Evolutionary conservation across 2,113 vertebrate genomes (phyloP).

Genomic region (Hemiprocne comata): DNA sequence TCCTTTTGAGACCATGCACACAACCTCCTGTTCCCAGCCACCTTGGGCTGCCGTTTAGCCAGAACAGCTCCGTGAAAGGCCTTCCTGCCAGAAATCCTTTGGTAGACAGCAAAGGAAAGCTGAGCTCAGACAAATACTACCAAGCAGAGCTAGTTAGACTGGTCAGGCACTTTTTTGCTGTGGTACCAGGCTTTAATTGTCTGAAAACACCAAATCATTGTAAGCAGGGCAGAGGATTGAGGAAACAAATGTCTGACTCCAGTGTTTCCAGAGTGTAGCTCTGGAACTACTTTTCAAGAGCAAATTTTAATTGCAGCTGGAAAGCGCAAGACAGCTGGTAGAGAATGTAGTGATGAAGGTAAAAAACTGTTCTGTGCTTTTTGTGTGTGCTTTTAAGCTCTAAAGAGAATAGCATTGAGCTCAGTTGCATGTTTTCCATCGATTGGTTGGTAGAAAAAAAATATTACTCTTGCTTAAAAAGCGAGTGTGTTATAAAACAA

Average conservation of each 20-base stretch:
- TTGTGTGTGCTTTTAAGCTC: not conserved
- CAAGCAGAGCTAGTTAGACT: not conserved
- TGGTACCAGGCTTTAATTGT: not conserved
- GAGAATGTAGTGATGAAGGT: not conserved
- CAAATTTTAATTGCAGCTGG: not conserved
- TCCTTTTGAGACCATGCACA: rapidly evolving
- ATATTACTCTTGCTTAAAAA: not conserved
- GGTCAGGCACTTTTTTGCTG: not conserved
- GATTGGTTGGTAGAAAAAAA: not conserved
- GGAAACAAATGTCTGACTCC: not conserved
- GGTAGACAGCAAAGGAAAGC: not conserved
- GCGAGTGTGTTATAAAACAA: not conserved
- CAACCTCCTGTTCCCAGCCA: not conserved
- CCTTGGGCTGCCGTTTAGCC: not conserved
- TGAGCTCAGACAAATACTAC: not conserved
- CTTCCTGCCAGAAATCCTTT: not conserved
- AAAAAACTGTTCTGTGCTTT: not conserved
- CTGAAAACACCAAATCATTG: not conserved
- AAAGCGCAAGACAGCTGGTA: not conserved
- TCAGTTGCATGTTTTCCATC: not conserved
- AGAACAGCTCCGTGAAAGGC: not conserved
- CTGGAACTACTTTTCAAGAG: not conserved
- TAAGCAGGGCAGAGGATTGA: not conserved
- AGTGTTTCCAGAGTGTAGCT: not conserved
- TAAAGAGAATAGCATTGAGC: not conserved